Evolutionary conservation across 1,140 invertebrate species (phyloP), one percentile per base, ranked within the genome.

Genomic region (Drosophila asahinai): DNA sequence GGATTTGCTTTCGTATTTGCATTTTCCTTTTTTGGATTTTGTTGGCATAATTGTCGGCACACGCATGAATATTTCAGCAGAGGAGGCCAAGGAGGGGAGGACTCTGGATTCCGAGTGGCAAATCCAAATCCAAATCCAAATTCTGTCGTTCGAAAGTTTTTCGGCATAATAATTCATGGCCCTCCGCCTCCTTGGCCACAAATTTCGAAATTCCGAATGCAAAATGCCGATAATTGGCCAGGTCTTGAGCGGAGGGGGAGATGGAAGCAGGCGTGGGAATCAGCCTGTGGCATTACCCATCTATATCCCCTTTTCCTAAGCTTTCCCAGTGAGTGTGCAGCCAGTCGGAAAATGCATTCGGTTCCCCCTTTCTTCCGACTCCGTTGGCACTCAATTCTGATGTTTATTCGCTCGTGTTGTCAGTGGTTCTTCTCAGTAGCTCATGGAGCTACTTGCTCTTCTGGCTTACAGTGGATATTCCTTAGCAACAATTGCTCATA

Each of bases 61-160:
- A 64, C 77, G 77, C 68, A 89, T 87, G 84, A 89, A 84, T 89
- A 89, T 87, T 81, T 84, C 43, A 81, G 38, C 7, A 43, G 49
- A 38, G 17, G 22, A 36, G 19, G 25, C 8, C 45, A 14, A 11
- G 36, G 2, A 15, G 55, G 11, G 33, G 2, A 30, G 27, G 19
- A 19, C 12, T n/a, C 48, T 43, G 55, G 19, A 38, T 54, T 33
- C 49, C 55, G 55, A 79, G 58, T 68, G 54, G 38, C 42, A 60
- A 70, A 70, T 42, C 30, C 63, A 40, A 52, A 70, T 42, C 30
- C 63, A 40, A 52, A 58, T 59, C 55, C 61, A 54, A 59, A 55
- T 47, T 76, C 66, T 72, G 59, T 80, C 47, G 45, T 42, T 66
- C 62, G 52, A 72, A 89, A 89, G 67, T 83, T 87, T 83, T 81